Evolutionary conservation across 2,113 vertebrate genomes (phyloP).

Genomic region (Hippocampus comes): DNA sequence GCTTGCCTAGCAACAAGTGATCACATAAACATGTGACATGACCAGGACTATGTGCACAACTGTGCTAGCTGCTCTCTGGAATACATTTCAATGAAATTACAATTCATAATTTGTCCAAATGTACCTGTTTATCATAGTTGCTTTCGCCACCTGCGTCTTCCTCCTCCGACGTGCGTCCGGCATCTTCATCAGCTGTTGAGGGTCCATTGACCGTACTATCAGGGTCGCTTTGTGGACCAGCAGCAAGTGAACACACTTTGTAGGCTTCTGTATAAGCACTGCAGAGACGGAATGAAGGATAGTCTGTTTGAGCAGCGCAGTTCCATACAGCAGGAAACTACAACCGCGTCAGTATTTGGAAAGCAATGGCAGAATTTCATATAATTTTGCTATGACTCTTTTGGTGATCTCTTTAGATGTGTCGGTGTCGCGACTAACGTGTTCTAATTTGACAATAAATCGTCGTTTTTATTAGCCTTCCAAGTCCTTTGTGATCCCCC

Average conservation of each 20-base stretch:
- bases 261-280: constrained; percentile 90
- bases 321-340: neutral
- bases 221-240: constrained; percentile 27
- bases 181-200: constrained; percentile 76
- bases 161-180: constrained; percentile 82
- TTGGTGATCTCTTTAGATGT: neutral
- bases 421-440: too few species aligned
- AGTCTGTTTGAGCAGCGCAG: neutral
- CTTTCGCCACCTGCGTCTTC: constrained; percentile 72
- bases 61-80: too few species aligned
- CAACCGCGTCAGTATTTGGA: neutral
- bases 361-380: too few species aligned
- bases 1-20: too few species aligned
- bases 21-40: too few species aligned
- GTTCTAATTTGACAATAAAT: constrained; percentile 27
- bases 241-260: constrained; percentile 77
- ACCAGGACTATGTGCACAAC: too few species aligned
- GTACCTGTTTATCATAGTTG: constrained; percentile 77
- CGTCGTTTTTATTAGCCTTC: constrained; percentile 29
- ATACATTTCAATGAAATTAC: too few species aligned
- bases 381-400: neutral
- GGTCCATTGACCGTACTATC: constrained; percentile 27
- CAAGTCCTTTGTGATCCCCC: constrained; percentile 9
- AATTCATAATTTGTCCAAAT: neutral
- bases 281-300: constrained; percentile 7